Percentiles rank a stretch among this genome's conserved stretches.
Conservation (phyloP, 2,888 invertebrate species). For the Phyto melanocephala region DNA sequence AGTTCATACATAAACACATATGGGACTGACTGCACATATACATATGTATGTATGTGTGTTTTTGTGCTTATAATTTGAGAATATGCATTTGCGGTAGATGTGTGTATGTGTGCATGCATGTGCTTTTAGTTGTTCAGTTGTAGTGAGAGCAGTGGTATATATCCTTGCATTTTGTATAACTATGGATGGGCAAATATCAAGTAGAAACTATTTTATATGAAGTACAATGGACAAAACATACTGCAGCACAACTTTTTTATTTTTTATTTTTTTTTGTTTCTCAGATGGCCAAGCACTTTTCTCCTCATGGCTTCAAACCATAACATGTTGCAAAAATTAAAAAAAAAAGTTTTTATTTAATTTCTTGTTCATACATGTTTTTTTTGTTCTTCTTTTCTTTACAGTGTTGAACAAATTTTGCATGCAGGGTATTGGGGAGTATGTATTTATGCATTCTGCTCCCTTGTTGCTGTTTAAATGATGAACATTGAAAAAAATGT, state of each 20-base stretch:
- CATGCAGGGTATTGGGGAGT: neutral
- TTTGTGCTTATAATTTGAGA: too few relatives aligned
- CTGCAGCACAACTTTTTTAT: slow-evolving; percentile 63
- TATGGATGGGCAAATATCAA: slow-evolving; percentile 25
- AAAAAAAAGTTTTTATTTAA: slow-evolving; percentile 35
- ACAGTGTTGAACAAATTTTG: slow-evolving; percentile 23
- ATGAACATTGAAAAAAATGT: neutral
- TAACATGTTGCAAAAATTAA: neutral
- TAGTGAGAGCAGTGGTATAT: neutral
- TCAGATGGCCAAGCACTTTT: neutral
- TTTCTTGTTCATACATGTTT: slow-evolving; percentile 43
- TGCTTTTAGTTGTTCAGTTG: neutral
- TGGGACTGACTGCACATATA: neutral
- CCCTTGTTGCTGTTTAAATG: neutral
- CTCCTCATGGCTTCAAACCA: slow-evolving; percentile 3
- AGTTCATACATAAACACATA: neutral
- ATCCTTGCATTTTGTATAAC: neutral
- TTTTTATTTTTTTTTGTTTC: slow-evolving; percentile 28
- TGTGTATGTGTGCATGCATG: neutral
- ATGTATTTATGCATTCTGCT: slow-evolving; percentile 7
- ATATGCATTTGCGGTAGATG: too few relatives aligned
- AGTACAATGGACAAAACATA: slow-evolving; percentile 38
- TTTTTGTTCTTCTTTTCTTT: neutral
- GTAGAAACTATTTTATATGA: slow-evolving; percentile 12
- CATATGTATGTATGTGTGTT: neutral